Conservation (phyloP, 2,888 invertebrate genomes). For the Atethmia centrago region DNA sequence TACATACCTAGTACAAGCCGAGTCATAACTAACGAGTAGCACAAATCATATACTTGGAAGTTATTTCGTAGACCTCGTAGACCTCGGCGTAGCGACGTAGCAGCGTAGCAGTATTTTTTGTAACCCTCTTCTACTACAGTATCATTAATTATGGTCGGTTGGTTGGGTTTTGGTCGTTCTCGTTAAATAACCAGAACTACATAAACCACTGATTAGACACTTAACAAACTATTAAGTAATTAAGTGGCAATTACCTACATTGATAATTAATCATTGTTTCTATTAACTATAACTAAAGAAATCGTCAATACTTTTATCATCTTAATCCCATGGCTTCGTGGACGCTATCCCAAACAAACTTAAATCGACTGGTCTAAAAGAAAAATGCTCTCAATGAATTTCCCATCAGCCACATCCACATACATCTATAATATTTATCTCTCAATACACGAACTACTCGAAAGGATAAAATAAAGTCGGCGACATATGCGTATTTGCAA, state of each 20-base stretch:
- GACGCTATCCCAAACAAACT: no score
- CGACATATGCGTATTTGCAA: slow-evolving; percentile 87
- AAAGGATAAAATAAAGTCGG: slow-evolving; percentile 81
- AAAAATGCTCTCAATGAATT: slow-evolving; percentile 34
- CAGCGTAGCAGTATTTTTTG: not conserved
- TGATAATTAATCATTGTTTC: no score
- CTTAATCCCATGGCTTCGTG: not conserved
- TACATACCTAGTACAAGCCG: not conserved
- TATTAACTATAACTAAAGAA: not conserved
- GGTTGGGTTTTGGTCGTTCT: no score
- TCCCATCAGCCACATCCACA: slow-evolving; percentile 27
- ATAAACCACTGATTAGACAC: no score
- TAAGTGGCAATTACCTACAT: no score
- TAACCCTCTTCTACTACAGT: no score
- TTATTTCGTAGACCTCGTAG: slow-evolving; percentile 5
- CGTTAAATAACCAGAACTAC: no score
- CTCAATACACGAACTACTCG: slow-evolving; percentile 62
- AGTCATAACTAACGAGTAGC: not conserved
- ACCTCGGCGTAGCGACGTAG: not conserved
- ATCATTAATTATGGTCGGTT: no score
- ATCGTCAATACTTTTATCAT: not conserved
- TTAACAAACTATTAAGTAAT: no score
- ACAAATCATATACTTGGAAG: not conserved
- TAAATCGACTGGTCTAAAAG: not conserved
- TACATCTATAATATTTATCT: slow-evolving; percentile 55